Base-by-base conservation (phyloP, 1,140 invertebrate species). In the Drosophila simulans region DNA sequence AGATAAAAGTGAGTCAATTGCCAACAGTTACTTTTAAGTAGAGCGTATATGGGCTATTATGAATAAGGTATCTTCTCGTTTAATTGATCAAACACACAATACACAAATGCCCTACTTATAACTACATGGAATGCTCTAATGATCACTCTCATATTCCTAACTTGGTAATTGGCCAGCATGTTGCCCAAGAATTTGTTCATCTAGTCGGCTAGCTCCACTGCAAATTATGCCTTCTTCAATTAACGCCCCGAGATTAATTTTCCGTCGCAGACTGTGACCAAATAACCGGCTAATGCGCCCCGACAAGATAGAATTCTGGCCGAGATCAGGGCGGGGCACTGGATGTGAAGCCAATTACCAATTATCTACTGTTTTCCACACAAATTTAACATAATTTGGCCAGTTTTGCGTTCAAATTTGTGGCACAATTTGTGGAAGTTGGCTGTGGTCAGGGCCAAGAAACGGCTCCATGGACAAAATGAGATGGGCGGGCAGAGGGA, bases 361-460 rank as follows among this genome's bases (percentile, higher is more conserved):
- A 91, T 91, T 91, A 91, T 91, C 83, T 80, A 91, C 88, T 91
- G 88, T 91, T 91, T 88, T 91, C 88, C 77, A 83, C 83, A 91
- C 88, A 91, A 91, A 91, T 88, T 91, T 91, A 88, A 83, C 80
- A 91, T 88, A 91, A 81, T 90, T 90, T 90, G 85, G 73, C 77
- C 85, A 90, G 80, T 90, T 89, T 89, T 89, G 84, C 84, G 84
- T 89, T 89, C 75, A 85, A 83, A 90, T 88, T 82, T 82, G 75
- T 90, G 83, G 54, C 86, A 80, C 86, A 88, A 72, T 80, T 88
- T 73, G 72, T 90, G 84, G 80, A 89, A 75, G 73, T 91, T 91
- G 90, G 79, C 89, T 91, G 89, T 91, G 89, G 89, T 91, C 89
- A 91, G 89, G 89, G 89, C 84, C 89, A 82, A 76, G 58, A 49